Conservation (phyloP, 2,113 vertebrate genomes). For the Vulpes vulpes region DNA sequence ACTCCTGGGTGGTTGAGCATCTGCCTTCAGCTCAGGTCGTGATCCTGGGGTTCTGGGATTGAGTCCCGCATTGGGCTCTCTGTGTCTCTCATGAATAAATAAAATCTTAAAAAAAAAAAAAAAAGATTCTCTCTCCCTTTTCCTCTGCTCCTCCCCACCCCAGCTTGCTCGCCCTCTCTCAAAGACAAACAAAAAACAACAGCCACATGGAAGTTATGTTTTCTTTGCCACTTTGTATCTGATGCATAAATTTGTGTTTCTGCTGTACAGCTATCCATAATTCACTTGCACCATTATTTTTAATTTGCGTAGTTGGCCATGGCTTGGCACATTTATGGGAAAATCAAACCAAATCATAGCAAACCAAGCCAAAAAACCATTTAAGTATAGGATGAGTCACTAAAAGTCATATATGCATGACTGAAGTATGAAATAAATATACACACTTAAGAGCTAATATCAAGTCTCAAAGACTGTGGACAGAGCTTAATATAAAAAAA, state of each 20-base stretch:
- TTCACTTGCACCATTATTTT: not conserved
- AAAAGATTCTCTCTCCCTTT: too few species aligned
- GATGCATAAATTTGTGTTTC: not conserved
- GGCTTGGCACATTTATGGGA: not conserved
- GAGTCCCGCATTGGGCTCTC: too few species aligned
- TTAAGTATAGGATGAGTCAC: not conserved
- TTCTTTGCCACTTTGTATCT: not conserved
- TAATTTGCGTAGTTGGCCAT: not conserved
- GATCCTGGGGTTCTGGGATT: too few species aligned
- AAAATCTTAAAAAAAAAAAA: too few species aligned
- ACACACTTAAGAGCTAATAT: not conserved
- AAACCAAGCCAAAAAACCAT: not conserved
- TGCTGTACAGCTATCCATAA: not conserved
- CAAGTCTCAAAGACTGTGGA: not conserved
- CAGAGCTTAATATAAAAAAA: conserved; percentile 15
- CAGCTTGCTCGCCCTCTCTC: not conserved
- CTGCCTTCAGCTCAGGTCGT: too few species aligned
- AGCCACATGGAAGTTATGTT: not conserved
- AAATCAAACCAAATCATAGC: not conserved
- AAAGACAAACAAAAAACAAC: not conserved
- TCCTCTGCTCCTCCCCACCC: not conserved
- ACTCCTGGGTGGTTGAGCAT: too few species aligned
- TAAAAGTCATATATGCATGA: not conserved
- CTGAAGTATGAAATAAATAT: not conserved
- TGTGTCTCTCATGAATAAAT: too few species aligned